A percentile compares a stretch with the other conserved stretches of the same genome.
These are phyloP conservation scores for Pangasius sanitwongsei DNA, from an alignment of 2,797 vertebrate species.

Conservation along the genomic window DNA sequence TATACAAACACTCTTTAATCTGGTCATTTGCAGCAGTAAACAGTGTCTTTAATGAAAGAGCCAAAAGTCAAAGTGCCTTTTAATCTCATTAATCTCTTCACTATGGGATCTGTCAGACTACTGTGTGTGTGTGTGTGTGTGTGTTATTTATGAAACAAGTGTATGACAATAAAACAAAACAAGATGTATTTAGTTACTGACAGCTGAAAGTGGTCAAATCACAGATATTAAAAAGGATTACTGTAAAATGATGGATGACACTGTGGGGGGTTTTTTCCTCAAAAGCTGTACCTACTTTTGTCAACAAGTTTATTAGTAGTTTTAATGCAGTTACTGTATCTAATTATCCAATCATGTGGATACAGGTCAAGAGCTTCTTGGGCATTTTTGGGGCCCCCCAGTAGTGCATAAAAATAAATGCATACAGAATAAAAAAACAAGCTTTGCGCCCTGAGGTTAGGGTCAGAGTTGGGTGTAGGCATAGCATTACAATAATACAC, in stretches of 20 bases:
- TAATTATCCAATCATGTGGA: too few species aligned
- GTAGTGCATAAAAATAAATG: neutral
- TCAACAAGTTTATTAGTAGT: too few species aligned
- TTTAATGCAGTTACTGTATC: too few species aligned
- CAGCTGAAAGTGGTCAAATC: neutral
- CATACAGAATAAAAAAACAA: neutral
- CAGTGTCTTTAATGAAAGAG: constrained; percentile 33
- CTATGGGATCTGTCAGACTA: constrained; percentile 58
- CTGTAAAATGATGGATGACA: neutral
- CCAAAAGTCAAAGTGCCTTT: constrained; percentile 56
- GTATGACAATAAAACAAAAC: neutral
- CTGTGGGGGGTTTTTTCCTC: neutral
- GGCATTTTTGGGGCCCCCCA: too few species aligned
- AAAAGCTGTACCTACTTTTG: too few species aligned
- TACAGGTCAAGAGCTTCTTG: too few species aligned
- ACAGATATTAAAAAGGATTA: neutral
- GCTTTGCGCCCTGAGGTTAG: neutral
- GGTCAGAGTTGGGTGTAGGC: neutral
- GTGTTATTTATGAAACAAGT: neutral
- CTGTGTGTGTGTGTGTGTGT: neutral
- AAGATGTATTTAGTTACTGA: neutral
- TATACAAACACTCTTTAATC: constrained; percentile 45
- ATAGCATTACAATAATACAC: neutral
- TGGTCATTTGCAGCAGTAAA: constrained; percentile 42
- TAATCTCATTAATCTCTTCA: constrained; percentile 63